A percentile compares a stretch with the other conserved stretches of the same genome.
Evolutionary conservation across 2,113 vertebrate species (phyloP).

Genomic region (Furnarius figulus): DNA sequence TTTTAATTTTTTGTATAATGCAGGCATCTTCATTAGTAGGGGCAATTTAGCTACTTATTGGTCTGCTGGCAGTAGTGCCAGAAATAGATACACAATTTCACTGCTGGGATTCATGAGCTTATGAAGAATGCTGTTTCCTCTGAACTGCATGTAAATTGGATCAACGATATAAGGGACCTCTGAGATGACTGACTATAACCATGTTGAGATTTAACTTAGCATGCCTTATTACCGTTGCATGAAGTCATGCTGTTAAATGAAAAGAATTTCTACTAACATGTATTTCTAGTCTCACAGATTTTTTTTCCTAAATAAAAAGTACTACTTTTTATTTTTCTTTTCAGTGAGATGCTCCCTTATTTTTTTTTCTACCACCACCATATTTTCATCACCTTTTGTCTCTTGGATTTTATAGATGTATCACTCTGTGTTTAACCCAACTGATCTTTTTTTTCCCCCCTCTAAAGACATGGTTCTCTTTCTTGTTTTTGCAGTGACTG

Average conservation of each 20-base stretch:
- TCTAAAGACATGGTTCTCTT: neutral
- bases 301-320: neutral
- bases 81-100: neutral
- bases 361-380: neutral
- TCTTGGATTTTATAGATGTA: neutral
- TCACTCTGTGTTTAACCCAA: neutral
- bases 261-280: neutral
- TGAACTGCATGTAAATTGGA: neutral
- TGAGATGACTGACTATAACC: neutral
- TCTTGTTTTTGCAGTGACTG: neutral
- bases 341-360: neutral
- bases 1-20: neutral
- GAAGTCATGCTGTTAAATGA: neutral
- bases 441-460: neutral
- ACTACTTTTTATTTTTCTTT: neutral
- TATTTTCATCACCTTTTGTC: neutral
- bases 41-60: neutral
- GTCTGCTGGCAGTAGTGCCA: neutral
- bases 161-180: neutral
- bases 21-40: neutral
- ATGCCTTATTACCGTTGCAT: neutral
- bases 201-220: neutral
- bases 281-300: neutral
- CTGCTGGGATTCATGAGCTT: neutral
- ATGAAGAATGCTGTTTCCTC: neutral